Conservation (phyloP, 2,888 invertebrate species). For the Flabesymbios commensalis region DNA sequence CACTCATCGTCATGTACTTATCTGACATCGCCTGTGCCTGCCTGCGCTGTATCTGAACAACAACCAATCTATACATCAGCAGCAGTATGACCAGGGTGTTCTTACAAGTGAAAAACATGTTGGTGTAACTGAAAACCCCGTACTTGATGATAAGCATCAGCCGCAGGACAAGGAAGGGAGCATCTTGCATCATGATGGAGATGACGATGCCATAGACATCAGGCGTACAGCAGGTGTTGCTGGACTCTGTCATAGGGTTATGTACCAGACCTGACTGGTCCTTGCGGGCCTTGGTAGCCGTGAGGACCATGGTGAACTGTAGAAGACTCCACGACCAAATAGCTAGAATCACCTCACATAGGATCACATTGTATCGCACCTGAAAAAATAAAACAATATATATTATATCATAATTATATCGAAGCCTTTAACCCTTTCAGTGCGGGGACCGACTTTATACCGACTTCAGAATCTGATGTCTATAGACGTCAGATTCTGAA, state of each 20-base stretch:
- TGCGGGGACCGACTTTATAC: too few species aligned
- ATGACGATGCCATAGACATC: constrained; percentile 84
- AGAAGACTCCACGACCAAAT: constrained; percentile 92
- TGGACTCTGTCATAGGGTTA: constrained; percentile 66
- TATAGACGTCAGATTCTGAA: too few species aligned
- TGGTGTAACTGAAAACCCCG: constrained; percentile 90
- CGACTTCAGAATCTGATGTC: too few species aligned
- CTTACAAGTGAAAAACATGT: constrained; percentile 94
- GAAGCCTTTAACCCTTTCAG: too few species aligned
- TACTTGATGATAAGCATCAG: constrained; percentile 78
- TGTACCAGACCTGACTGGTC: constrained; percentile 48
- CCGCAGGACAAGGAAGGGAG: constrained; percentile 84
- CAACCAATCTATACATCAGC: constrained; percentile 72
- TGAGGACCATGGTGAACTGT: constrained; percentile 92
- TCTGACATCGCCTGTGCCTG: background rate
- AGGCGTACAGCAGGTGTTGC: constrained; percentile 78
- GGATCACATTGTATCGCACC: constrained; percentile 70
- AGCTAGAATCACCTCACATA: constrained; percentile 82
- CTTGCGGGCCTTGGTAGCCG: constrained; percentile 70
- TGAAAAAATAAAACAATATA: constrained; percentile 31
- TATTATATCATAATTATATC: too few species aligned
- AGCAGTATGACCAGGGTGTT: constrained; percentile 85
- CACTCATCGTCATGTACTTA: constrained; percentile 12
- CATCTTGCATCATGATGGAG: constrained; percentile 82
- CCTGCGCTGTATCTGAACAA: constrained; percentile 33